Conservation (phyloP, 2,888 invertebrate species). For the Zele albiditarsus region DNA sequence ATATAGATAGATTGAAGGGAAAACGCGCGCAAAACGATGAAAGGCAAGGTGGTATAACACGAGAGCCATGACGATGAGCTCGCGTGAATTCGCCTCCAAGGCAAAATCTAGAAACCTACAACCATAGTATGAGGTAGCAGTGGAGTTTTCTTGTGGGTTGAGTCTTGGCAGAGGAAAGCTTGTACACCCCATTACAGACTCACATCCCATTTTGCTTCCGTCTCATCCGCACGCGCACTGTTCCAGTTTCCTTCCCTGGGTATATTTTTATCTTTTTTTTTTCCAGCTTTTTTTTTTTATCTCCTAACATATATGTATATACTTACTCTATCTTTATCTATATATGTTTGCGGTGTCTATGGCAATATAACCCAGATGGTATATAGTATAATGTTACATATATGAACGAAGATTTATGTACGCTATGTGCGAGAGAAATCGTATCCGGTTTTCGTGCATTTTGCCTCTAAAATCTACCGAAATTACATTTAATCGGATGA, state of each 20-base stretch:
- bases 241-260: constrained; percentile 11
- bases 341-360: background rate
- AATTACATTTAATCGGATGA: constrained; percentile 29
- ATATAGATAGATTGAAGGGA: background rate
- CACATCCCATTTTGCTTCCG: constrained; percentile 41
- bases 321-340: background rate
- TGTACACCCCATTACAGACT: constrained; percentile 45
- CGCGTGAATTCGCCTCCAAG: constrained; percentile 24
- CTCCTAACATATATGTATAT: background rate
- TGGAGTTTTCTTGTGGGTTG: constrained; percentile 45
- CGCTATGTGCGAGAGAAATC: constrained; percentile 28
- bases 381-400: constrained; percentile 3
- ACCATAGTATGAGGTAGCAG: background rate
- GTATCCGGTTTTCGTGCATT: constrained; percentile 27
- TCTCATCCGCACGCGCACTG: constrained; percentile 15
- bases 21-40: constrained; percentile 9
- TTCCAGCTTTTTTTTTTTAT: background rate
- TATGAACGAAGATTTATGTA: constrained; percentile 27
- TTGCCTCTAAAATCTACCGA: constrained; percentile 12
- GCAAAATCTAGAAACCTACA: constrained; percentile 27
- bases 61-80: constrained; percentile 41
- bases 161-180: constrained; percentile 48
- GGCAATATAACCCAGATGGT: constrained; percentile 13
- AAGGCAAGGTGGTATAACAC: constrained; percentile 15
- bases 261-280: constrained; percentile 4